These are phyloP conservation scores for Anaspis maculata DNA, from an alignment of 2,888 invertebrate species.

Conservation along the genomic window DNA sequence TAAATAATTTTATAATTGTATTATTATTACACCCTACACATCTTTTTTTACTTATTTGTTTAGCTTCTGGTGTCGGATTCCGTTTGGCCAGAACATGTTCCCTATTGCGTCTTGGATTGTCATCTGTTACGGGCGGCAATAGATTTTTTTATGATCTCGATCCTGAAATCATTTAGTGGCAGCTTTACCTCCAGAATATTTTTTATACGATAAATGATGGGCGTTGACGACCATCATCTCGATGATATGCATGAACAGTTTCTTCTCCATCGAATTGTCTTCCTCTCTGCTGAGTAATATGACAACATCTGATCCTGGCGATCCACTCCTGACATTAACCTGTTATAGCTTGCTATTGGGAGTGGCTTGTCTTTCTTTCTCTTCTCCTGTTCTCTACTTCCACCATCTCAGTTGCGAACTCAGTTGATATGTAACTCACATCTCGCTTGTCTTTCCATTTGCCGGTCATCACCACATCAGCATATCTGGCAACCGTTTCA, in stretches of 20 bases:
- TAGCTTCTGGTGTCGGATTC: too few relatives aligned
- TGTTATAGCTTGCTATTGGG: constrained; percentile 3
- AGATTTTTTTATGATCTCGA: too few relatives aligned
- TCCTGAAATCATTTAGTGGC: too few relatives aligned
- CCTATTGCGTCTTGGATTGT: too few relatives aligned
- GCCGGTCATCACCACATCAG: constrained; percentile 21
- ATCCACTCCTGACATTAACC: constrained; percentile 9
- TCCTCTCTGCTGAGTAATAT: constrained; percentile 22
- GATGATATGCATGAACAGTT: constrained; percentile 17
- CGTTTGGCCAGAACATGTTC: too few relatives aligned
- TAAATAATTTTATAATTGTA: too few relatives aligned
- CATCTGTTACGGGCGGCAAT: too few relatives aligned
- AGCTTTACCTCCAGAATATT: too few relatives aligned
- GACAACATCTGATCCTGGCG: too few relatives aligned
- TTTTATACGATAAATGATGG: constrained; percentile 9
- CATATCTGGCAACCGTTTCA: constrained; percentile 17
- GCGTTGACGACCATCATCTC: constrained; percentile 9
- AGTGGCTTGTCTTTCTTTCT: constrained; percentile 3
- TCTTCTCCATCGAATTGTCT: constrained; percentile 22
- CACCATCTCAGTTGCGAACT: constrained; percentile 19
- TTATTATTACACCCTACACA: too few relatives aligned
- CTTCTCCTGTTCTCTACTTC: constrained; percentile 13
- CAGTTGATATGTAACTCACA: constrained; percentile 25
- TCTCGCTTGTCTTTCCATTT: constrained; percentile 30
- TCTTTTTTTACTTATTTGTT: too few relatives aligned